Conservation (phyloP, 2,113 vertebrate genomes). For the Cyphomyrus plagiostoma region DNA sequence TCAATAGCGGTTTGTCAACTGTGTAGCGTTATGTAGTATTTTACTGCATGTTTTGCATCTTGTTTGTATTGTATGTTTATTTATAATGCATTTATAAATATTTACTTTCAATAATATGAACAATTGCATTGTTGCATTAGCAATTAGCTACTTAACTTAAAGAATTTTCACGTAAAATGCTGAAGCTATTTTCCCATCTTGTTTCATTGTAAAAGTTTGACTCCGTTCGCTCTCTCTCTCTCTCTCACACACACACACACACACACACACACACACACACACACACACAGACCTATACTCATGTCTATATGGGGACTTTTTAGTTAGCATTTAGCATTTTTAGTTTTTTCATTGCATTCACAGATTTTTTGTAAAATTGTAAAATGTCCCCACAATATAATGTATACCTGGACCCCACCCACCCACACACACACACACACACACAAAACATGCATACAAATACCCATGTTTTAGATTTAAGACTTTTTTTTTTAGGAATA, state of each 20-base stretch:
- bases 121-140: neutral
- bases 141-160: neutral
- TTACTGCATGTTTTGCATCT: neutral
- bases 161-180: neutral
- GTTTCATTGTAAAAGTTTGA: neutral
- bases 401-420: neutral
- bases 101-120: neutral
- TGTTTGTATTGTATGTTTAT: neutral
- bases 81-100: neutral
- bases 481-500: neutral
- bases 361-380: neutral
- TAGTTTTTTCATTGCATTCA: neutral
- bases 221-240: neutral
- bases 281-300: neutral
- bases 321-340: neutral
- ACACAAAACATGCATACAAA: neutral
- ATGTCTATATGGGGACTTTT: neutral
- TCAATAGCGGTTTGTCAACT: neutral
- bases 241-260: too few species aligned
- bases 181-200: neutral
- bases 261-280: neutral
- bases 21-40: neutral
- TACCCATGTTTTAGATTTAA: constrained; percentile 10
- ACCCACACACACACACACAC: too few species aligned
- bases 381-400: constrained; percentile 2